Conservation (phyloP, 1,140 invertebrate genomes). For the Drosophila takahashii region DNA sequence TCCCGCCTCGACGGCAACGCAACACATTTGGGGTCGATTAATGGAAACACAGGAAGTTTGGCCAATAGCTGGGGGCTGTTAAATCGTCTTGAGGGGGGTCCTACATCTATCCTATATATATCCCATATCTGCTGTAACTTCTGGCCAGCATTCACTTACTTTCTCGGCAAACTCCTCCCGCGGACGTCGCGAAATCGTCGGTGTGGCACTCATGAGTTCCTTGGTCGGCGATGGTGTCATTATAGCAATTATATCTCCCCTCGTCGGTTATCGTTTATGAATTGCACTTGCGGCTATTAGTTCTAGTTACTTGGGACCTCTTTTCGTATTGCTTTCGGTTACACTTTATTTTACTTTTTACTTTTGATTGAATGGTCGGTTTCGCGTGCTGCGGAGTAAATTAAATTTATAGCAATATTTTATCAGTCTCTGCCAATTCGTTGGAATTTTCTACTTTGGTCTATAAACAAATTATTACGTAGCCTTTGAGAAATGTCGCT, state of each 20-base stretch:
- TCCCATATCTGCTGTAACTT: neutral
- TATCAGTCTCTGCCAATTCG: conserved; percentile 50
- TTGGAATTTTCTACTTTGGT: conserved; percentile 5
- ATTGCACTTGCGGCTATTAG: conserved; percentile 25
- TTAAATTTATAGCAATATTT: conserved; percentile 41
- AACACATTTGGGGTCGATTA: conserved; percentile 69
- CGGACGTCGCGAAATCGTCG: conserved; percentile 77
- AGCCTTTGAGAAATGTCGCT: conserved; percentile 61
- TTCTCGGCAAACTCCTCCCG: conserved; percentile 81
- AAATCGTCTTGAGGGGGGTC: conserved; percentile 6
- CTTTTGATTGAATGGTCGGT: conserved; percentile 18
- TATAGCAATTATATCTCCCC: conserved; percentile 34
- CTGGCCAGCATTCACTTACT: conserved; percentile 51
- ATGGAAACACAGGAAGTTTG: conserved; percentile 68
- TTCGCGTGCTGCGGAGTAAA: conserved; percentile 50
- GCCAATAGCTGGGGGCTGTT: conserved; percentile 39
- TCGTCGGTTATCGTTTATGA: conserved; percentile 22
- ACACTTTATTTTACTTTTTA: conserved; percentile 40
- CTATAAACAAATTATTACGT: conserved; percentile 75
- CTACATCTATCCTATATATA: neutral
- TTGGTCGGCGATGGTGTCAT: conserved; percentile 82
- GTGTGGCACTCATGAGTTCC: conserved; percentile 69
- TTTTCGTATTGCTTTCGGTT: conserved; percentile 66
- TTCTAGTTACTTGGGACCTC: conserved; percentile 35
- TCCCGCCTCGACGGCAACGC: conserved; percentile 23